These are phyloP conservation scores for Mormyrus iriodes DNA, from an alignment of 2,113 vertebrate species.

Conservation along the genomic window DNA sequence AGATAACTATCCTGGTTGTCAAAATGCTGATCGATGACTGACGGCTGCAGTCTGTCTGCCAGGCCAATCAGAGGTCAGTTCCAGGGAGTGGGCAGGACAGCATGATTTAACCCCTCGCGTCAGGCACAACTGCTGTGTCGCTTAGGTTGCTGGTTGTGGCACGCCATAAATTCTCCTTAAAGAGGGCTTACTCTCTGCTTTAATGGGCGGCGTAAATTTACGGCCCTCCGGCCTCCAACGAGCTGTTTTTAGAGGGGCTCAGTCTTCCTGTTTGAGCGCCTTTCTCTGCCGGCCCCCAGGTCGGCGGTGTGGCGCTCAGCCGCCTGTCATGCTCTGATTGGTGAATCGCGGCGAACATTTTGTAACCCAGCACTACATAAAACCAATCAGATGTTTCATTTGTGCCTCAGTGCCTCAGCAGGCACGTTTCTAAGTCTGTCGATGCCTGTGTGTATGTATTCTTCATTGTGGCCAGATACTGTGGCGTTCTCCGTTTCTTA, in stretches of 20 bases:
- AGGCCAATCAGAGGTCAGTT: conserved; percentile 43
- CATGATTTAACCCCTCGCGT: conserved; percentile 47
- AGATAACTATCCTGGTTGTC: conserved; percentile 27
- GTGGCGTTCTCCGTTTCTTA: too few species aligned
- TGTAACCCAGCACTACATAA: background rate
- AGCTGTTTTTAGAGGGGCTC: conserved; percentile 44
- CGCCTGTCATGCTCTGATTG: background rate
- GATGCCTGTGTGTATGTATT: background rate
- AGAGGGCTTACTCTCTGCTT: conserved; percentile 65
- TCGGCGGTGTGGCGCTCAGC: background rate
- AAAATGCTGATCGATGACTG: conserved; percentile 44
- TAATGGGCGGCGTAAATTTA: conserved; percentile 63
- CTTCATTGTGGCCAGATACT: background rate
- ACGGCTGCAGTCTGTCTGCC: conserved; percentile 31
- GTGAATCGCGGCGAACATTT: background rate
- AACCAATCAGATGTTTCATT: background rate
- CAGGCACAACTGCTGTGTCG: conserved; percentile 51
- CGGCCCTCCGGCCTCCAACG: conserved; percentile 31
- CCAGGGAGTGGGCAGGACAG: conserved; percentile 27
- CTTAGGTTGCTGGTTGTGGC: conserved; percentile 45
- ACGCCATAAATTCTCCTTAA: conserved; percentile 61
- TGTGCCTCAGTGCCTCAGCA: background rate
- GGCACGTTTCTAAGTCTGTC: too few species aligned
- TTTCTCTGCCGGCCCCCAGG: background rate
- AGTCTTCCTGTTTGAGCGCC: conserved; percentile 25